These are phyloP conservation scores for Nymphicus hollandicus DNA, from an alignment of 2,113 vertebrate species.

Conservation along the genomic window DNA sequence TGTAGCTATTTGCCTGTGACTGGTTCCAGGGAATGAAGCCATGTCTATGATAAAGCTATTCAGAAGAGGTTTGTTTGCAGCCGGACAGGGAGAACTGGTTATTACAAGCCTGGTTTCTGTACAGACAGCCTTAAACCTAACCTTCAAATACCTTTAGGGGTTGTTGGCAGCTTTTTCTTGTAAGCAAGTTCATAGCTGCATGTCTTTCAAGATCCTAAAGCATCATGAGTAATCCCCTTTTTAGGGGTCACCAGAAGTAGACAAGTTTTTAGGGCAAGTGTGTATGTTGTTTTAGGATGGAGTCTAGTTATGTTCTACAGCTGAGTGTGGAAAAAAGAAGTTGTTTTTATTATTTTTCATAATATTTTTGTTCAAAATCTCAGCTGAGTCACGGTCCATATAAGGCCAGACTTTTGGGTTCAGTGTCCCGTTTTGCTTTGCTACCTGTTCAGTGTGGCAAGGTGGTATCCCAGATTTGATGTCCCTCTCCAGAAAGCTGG, in stretches of 20 bases:
- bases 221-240: not conserved
- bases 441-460: not conserved
- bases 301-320: not conserved
- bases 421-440: rapidly evolving
- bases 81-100: not conserved
- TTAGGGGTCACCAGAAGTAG: not conserved
- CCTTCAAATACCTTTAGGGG: not conserved
- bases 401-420: not conserved
- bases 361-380: not conserved
- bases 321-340: not conserved
- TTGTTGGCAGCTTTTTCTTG: not conserved
- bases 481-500: not conserved
- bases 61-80: not conserved
- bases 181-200: not conserved
- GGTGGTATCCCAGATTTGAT: not conserved
- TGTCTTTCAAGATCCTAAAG: not conserved
- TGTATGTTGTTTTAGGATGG: not conserved
- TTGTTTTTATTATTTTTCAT: not conserved
- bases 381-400: not conserved
- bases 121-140: not conserved
- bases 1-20: not conserved
- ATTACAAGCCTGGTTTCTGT: not conserved
- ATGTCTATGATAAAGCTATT: not conserved
- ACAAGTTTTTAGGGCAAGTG: not conserved
- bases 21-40: not conserved